Evolutionary conservation across 92 coral and sea anemone species (phyloP).

Genomic region (Parazoanthus darwini): DNA sequence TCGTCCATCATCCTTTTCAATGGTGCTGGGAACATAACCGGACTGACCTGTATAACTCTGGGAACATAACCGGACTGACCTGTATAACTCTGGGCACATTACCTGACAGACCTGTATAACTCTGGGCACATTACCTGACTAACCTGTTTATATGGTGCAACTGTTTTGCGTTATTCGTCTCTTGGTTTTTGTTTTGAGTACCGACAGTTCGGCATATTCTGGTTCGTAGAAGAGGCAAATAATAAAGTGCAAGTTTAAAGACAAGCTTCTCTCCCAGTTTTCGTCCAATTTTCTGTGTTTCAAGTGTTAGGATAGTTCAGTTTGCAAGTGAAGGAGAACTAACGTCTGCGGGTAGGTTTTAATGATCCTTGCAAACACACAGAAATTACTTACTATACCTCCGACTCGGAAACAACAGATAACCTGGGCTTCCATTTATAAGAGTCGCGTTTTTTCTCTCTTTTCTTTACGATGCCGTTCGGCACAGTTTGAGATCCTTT

Average conservation of each 20-base stretch:
- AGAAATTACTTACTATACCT: constrained; percentile 2
- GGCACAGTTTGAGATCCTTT: neutral
- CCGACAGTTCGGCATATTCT: no score
- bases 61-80: no score
- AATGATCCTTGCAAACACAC: neutral
- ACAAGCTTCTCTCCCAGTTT: neutral
- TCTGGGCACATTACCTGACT: no score
- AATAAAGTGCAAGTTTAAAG: neutral
- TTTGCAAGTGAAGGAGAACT: no score
- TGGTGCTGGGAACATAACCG: no score
- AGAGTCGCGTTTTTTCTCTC: constrained; percentile 51
- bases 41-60: no score
- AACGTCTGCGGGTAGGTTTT: neutral
- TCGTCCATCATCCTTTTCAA: no score
- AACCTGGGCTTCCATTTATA: constrained; percentile 73
- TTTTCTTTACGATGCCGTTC: constrained; percentile 16
- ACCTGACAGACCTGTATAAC: no score
- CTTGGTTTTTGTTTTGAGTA: no score
- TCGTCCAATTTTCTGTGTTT: neutral
- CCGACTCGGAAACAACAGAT: constrained; percentile 83
- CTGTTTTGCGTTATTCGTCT: no score
- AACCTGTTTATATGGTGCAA: no score
- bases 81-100: no score
- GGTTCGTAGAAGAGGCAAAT: neutral
- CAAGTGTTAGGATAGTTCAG: neutral